A percentile compares a stretch with the other conserved stretches of the same genome.
Conservation (phyloP, 2,888 invertebrate genomes). For the Malthinus seriepunctatus region DNA sequence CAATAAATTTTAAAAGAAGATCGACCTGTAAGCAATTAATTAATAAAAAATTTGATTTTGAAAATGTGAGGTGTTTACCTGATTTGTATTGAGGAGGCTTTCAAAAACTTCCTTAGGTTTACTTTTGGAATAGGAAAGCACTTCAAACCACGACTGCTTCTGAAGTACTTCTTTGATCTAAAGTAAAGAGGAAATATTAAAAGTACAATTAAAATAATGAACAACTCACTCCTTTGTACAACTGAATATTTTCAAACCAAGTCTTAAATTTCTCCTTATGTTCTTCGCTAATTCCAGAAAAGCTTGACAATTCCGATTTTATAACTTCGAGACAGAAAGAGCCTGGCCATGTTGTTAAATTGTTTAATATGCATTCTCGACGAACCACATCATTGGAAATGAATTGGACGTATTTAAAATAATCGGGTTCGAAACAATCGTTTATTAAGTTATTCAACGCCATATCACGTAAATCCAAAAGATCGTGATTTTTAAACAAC, state of each 20-base stretch:
- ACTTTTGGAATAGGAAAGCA: conserved; percentile 60
- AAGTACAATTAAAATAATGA: background rate
- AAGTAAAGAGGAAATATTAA: conserved; percentile 24
- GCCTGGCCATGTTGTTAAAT: conserved; percentile 61
- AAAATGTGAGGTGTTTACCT: conserved; percentile 35
- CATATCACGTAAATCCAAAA: conserved; percentile 62
- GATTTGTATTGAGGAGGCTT: conserved; percentile 38
- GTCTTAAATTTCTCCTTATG: conserved; percentile 54
- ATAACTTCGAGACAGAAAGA: conserved; percentile 60
- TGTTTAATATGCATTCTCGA: conserved; percentile 58
- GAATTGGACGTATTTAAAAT: conserved; percentile 59
- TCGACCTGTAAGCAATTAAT: conserved; percentile 58
- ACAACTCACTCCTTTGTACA: conserved; percentile 63
- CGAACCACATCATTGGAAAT: conserved; percentile 59
- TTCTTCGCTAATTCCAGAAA: conserved; percentile 49
- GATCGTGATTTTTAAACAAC: conserved; percentile 56
- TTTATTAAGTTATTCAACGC: conserved; percentile 63
- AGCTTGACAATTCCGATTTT: conserved; percentile 57
- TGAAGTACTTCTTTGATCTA: conserved; percentile 63
- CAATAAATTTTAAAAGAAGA: conserved; percentile 71
- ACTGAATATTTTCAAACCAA: conserved; percentile 64
- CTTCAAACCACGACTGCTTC: conserved; percentile 62
- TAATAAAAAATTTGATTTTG: conserved; percentile 3
- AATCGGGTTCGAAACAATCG: conserved; percentile 55
- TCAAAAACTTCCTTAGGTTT: conserved; percentile 53